Evolutionary conservation across 2,113 vertebrate genomes (phyloP), one percentile per base, ranked within the genome.

Genomic region (Taurulus bubalis): DNA sequence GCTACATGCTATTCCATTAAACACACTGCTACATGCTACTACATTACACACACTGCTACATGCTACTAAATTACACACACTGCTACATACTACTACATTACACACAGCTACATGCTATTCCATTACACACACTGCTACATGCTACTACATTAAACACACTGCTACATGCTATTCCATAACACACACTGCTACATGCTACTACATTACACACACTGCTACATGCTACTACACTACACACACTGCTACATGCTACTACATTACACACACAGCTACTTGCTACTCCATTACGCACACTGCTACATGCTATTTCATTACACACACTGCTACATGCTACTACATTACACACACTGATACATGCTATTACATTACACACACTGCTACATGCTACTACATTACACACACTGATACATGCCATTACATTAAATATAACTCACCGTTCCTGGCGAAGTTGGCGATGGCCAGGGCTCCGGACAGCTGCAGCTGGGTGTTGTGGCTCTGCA

Each of bases 371-470:
- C n/a, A 34, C 34, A 34, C 34, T 34, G 34, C 34, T 6, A 34
- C 34, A 22, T 9, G 9, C 49, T 22, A 22, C 22, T 51, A 22
- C 20, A 51, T 51, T 22, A 51, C 34, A 32, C 30, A 32, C 30
- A 32, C 30, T 32, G 30, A n/a, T n/a, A n/a, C n/a, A n/a, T n/a
- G n/a, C n/a, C n/a, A n/a, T n/a, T n/a, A n/a, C n/a, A n/a, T n/a
- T n/a, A n/a, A n/a, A n/a, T n/a, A n/a, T n/a, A n/a, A n/a, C n/a
- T 32, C 82, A 93, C 92, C 68, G 1, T 94, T 94, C 71, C 94
- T 90, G 73, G 90, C 94, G 14, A 96, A 96, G 91, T 95, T 94
- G 84, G 92, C 92, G 20, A 92, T 90, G 74, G 90, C 93, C 1
- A 85, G 91, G 0, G 91, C 89, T 32, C 86, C 93, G 1, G 91